phyloP scores from a whole-genome alignment of 1,140 invertebrate genomes.

The Drosophila saltans region DNA sequence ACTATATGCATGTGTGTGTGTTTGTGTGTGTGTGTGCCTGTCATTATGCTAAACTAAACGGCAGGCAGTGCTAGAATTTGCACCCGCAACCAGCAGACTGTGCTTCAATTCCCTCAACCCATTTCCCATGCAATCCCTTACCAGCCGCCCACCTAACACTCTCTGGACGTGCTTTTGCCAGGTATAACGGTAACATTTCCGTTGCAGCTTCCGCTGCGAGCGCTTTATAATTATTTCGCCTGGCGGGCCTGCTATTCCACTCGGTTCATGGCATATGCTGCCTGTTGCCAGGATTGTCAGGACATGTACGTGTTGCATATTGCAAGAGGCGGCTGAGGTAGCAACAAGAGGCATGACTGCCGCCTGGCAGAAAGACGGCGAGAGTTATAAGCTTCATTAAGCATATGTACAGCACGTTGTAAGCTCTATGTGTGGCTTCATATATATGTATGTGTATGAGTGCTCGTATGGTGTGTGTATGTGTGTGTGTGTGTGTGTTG shows the following conservation, averaged over 20 bases:
- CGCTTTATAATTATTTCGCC: conserved; percentile 82
- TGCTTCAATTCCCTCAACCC: conserved; percentile 17
- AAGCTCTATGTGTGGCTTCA: conserved; percentile 46
- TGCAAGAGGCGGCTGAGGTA: conserved; percentile 32
- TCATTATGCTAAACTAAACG: conserved; percentile 81
- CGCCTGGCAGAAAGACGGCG: conserved; percentile 44
- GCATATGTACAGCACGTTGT: conserved; percentile 81
- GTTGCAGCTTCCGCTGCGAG: conserved; percentile 79
- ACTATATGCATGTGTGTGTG: not conserved
- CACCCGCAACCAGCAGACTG: conserved; percentile 62
- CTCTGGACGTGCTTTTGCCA: conserved; percentile 71
- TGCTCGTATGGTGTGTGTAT: not conserved
- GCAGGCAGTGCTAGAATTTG: conserved; percentile 80
- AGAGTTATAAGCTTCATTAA: conserved; percentile 83
- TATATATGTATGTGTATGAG: conserved; percentile 17
- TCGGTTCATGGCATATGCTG: conserved; percentile 77
- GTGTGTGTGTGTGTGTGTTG: conserved; percentile 47
- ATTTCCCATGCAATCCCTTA: not conserved
- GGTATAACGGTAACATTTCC: conserved; percentile 79
- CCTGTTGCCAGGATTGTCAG: conserved; percentile 79
- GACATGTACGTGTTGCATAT: conserved; percentile 73
- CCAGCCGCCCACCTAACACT: not conserved
- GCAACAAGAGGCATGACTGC: not conserved
- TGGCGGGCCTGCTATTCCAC: conserved; percentile 62
- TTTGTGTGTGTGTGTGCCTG: conserved; percentile 52